A percentile compares a stretch with the other conserved stretches of the same genome.
phyloP scores from a whole-genome alignment of 2,113 vertebrate genomes.

The Archilochus colubris region DNA sequence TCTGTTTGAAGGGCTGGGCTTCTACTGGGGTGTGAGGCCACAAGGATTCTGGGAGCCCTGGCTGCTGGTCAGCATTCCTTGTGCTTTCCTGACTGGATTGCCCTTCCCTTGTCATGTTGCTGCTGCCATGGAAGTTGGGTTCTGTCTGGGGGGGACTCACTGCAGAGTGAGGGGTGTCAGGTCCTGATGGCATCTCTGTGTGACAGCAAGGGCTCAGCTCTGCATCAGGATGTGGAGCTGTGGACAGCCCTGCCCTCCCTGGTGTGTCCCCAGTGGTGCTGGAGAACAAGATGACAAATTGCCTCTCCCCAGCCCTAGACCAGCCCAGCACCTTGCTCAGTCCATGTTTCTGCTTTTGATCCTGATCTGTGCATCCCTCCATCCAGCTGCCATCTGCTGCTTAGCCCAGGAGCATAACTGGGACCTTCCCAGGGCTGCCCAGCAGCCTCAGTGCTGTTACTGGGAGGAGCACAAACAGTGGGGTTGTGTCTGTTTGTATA shows the following conservation, averaged over 20 bases:
- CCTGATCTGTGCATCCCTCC: too few species aligned
- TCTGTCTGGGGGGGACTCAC: not conserved
- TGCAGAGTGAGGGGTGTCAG: not conserved
- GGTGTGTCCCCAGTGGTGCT: not conserved
- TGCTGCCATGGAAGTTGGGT: not conserved
- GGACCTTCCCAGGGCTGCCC: too few species aligned
- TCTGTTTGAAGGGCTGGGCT: not conserved
- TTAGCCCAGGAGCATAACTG: too few species aligned
- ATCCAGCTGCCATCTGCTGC: too few species aligned
- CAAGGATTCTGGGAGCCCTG: not conserved
- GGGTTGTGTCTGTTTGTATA: too few species aligned
- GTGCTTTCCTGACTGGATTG: not conserved
- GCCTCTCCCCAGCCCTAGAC: not conserved
- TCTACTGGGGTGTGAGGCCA: rapidly evolving
- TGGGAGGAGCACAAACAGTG: too few species aligned
- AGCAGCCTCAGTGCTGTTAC: too few species aligned
- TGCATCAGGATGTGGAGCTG: rapidly evolving
- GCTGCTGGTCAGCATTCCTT: not conserved
- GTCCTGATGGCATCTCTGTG: rapidly evolving
- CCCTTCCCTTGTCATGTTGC: not conserved
- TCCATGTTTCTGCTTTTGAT: too few species aligned
- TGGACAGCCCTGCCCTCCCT: rapidly evolving
- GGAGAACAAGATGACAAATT: not conserved
- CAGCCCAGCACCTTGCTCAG: not conserved
- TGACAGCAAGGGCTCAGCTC: rapidly evolving